phyloP scores from a whole-genome alignment of 2,113 vertebrate species.

The Paradisaea rubra region DNA sequence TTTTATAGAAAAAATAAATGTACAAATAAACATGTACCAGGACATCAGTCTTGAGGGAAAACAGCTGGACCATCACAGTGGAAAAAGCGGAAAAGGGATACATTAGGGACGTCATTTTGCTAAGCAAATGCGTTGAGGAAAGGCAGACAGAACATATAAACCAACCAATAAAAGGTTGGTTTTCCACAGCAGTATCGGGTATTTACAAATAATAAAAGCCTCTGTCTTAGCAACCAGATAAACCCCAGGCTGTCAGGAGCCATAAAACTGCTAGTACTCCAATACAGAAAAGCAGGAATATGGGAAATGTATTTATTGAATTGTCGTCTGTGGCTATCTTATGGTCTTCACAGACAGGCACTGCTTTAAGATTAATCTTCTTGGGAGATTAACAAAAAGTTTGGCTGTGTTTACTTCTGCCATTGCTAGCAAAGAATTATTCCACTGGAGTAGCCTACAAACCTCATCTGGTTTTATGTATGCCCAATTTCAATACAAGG shows the following conservation, averaged over 20 bases:
- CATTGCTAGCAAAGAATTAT: neutral
- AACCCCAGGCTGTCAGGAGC: neutral
- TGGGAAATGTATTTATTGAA: neutral
- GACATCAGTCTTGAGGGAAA: neutral
- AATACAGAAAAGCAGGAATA: neutral
- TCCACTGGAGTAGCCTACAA: neutral
- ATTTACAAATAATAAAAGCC: constrained; percentile 15
- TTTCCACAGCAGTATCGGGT: neutral
- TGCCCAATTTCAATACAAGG: neutral
- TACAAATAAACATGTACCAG: neutral
- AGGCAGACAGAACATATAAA: neutral
- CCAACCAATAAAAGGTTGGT: neutral
- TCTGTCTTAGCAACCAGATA: constrained; percentile 26
- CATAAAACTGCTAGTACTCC: neutral
- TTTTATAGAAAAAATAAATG: neutral
- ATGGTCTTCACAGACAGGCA: neutral
- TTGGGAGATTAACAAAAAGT: neutral
- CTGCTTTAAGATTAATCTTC: neutral
- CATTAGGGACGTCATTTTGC: neutral
- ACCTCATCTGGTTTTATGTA: neutral
- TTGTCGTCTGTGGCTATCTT: neutral
- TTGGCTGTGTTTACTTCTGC: neutral
- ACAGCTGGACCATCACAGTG: neutral
- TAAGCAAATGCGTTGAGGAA: constrained; percentile 5
- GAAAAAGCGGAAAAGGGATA: neutral